phyloP scores from a whole-genome alignment of 1,140 invertebrate genomes.

The Lordiphosa clarofinis region DNA sequence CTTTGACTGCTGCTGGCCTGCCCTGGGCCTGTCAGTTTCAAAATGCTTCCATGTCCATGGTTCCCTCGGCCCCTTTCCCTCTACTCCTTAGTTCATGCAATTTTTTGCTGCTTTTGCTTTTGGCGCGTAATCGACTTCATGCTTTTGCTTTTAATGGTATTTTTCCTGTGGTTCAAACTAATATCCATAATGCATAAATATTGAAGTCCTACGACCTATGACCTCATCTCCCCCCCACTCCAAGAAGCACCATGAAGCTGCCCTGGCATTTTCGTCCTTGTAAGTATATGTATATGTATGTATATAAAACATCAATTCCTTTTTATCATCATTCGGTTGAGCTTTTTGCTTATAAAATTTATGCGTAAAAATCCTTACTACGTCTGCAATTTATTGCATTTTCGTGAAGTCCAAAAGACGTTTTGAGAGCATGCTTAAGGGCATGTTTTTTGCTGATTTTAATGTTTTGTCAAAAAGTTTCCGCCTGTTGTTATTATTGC shows the following conservation, averaged over 20 bases:
- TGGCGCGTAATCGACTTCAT: conserved; percentile 77
- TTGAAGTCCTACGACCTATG: conserved; percentile 60
- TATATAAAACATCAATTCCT: conserved; percentile 42
- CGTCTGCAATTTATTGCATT: conserved; percentile 76
- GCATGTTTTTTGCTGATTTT: conserved; percentile 63
- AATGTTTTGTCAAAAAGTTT: conserved; percentile 70
- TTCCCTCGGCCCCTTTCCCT: conserved; percentile 7
- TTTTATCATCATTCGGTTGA: conserved; percentile 43
- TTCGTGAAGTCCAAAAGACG: conserved; percentile 24
- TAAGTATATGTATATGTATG: conserved; percentile 22
- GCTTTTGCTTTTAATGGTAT: conserved; percentile 77
- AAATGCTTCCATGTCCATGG: conserved; percentile 41
- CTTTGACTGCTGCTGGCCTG: conserved; percentile 25
- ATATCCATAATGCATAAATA: conserved; percentile 78
- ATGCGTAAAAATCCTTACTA: conserved; percentile 74
- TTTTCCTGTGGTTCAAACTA: conserved; percentile 78
- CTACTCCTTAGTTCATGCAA: conserved; percentile 28
- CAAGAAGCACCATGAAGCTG: conserved; percentile 29
- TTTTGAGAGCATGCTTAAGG: conserved; percentile 23
- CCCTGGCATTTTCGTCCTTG: conserved; percentile 52
- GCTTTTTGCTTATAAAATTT: conserved; percentile 65
- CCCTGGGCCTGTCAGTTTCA: conserved; percentile 58
- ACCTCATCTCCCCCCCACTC: conserved; percentile 24
- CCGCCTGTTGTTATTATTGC: conserved; percentile 41
- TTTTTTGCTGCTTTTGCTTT: conserved; percentile 68